Conservation (phyloP, 2,888 invertebrate species). For the Ferdinandea cuprea region DNA sequence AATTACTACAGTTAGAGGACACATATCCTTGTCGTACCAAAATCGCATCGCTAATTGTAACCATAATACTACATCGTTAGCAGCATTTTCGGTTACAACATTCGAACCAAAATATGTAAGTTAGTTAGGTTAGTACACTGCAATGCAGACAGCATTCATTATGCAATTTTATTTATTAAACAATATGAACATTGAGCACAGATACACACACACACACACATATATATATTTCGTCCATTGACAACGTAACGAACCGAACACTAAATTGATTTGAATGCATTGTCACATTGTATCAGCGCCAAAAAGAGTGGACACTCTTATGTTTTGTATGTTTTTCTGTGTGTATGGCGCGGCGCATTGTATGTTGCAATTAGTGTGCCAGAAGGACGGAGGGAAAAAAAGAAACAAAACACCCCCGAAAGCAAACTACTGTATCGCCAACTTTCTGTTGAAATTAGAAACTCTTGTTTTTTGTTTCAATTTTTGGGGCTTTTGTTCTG, state of each 20-base stretch:
- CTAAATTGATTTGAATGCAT: constrained; percentile 70
- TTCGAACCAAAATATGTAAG: too few relatives aligned
- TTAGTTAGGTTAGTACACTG: constrained; percentile 15
- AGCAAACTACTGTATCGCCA: constrained; percentile 14
- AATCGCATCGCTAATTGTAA: constrained; percentile 38
- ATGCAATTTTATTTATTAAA: constrained; percentile 67
- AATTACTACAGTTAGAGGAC: not conserved
- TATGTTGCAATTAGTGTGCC: constrained; percentile 64
- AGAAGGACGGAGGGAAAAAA: too few relatives aligned
- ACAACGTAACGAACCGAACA: constrained; percentile 63
- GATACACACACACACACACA: constrained; percentile 5
- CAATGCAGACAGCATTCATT: constrained; percentile 45
- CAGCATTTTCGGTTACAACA: constrained; percentile 37
- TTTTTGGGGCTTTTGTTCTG: constrained; percentile 13
- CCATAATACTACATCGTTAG: constrained; percentile 45
- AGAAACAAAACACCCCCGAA: constrained; percentile 35
- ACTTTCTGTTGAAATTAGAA: constrained; percentile 67
- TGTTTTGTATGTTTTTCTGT: constrained; percentile 3
- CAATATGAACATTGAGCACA: constrained; percentile 27
- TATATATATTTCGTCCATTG: constrained; percentile 40
- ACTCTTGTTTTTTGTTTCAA: constrained; percentile 47
- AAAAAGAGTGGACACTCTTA: constrained; percentile 45
- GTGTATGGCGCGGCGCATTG: not conserved
- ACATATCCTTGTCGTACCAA: not conserved
- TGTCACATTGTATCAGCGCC: constrained; percentile 63